Evolutionary conservation across 2,113 vertebrate genomes (phyloP).

Genomic region (Eulemur macaco): DNA sequence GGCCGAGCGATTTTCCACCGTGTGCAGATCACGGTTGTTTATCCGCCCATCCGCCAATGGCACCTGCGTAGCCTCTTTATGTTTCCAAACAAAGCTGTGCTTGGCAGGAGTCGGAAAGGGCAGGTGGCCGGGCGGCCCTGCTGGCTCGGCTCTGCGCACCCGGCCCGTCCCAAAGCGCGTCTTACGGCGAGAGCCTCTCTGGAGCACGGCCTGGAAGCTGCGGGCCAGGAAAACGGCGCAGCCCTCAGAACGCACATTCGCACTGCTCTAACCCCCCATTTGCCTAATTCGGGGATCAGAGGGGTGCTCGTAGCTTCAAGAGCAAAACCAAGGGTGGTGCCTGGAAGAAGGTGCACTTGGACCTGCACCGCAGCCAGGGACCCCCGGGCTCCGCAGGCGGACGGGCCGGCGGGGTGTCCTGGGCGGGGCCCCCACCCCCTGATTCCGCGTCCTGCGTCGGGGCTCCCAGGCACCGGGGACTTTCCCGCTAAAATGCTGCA

Average conservation of each 20-base stretch:
- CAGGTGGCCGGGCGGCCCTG: neutral
- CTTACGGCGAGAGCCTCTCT: neutral
- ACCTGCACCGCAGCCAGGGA: rapidly evolving
- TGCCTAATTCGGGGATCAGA: neutral
- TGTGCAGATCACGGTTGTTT: rapidly evolving
- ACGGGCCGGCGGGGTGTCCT: neutral
- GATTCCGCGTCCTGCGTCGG: neutral
- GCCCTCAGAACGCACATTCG: neutral
- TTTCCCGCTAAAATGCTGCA: neutral
- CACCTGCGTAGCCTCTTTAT: neutral
- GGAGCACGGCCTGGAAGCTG: neutral
- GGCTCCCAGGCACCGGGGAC: rapidly evolving
- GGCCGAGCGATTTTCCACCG: rapidly evolving
- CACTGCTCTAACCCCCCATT: neutral
- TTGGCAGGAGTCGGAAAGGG: neutral
- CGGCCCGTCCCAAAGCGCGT: neutral
- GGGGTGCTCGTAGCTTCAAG: neutral
- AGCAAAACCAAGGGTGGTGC: neutral
- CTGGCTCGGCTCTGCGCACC: neutral
- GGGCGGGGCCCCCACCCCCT: rapidly evolving
- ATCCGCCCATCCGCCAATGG: neutral
- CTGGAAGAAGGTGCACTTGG: neutral
- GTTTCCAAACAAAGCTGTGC: neutral
- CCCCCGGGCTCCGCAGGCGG: neutral
- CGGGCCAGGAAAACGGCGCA: neutral